Evolutionary conservation across 2,797 vertebrate genomes (phyloP).

Genomic region (Stomatorhinus walkeri): DNA sequence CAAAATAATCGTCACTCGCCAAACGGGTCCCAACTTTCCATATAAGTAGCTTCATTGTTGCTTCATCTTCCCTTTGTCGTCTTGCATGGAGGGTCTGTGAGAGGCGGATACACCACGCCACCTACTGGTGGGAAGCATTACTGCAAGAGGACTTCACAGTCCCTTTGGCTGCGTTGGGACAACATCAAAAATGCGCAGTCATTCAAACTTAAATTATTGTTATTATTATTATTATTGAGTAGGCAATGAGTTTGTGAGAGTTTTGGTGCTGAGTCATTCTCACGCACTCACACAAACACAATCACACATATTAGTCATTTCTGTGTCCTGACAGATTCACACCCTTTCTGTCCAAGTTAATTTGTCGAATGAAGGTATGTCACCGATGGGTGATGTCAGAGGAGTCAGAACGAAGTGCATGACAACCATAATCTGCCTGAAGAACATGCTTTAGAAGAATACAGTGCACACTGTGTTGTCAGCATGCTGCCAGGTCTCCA

Average conservation of each 20-base stretch:
- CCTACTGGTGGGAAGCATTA: not conserved
- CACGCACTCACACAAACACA: not conserved
- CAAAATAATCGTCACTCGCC: not conserved
- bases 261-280: not conserved
- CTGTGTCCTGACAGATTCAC: slow-evolving; percentile 1
- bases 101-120: not conserved
- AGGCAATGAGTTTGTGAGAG: not conserved
- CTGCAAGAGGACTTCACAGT: not conserved
- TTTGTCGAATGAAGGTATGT: not conserved
- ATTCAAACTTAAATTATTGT: not conserved
- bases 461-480: not conserved
- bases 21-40: not conserved
- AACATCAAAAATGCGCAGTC: not conserved
- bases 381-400: not conserved
- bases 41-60: not conserved
- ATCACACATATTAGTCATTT: not conserved
- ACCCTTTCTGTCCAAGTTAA: not conserved
- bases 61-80: not conserved
- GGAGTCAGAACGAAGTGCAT: not conserved
- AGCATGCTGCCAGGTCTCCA: not conserved
- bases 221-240: not conserved
- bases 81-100: not conserved
- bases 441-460: not conserved
- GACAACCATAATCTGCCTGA: not conserved
- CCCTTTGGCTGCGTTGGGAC: not conserved